Conservation (phyloP, 2,797 vertebrate genomes). For the Gadopsis marmoratus region DNA sequence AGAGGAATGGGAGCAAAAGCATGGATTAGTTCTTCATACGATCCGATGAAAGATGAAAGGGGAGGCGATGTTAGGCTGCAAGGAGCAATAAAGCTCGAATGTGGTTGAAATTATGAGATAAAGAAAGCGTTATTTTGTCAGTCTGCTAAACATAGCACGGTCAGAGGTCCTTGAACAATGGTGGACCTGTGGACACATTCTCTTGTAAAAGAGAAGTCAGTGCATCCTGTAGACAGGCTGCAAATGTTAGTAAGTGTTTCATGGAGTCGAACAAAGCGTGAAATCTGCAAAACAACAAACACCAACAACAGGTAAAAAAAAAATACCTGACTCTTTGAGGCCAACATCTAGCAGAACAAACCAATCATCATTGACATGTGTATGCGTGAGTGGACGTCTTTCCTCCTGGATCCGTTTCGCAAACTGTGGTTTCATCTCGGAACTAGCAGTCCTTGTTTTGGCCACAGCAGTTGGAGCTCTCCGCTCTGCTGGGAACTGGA, state of each 20-base stretch:
- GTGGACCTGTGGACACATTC: not conserved
- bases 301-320: not conserved
- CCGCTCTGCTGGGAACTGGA: slow-evolving; percentile 47
- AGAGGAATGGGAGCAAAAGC: slow-evolving; percentile 49
- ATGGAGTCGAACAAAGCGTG: slow-evolving; percentile 7
- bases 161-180: not conserved
- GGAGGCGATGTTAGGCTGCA: slow-evolving; percentile 48
- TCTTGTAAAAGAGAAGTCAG: slow-evolving; percentile 8
- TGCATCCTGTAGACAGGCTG: slow-evolving; percentile 2
- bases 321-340: slow-evolving; percentile 76
- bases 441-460: slow-evolving; percentile 41
- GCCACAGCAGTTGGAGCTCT: slow-evolving; percentile 38
- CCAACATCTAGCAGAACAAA: slow-evolving; percentile 80
- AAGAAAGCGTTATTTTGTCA: slow-evolving; percentile 35
- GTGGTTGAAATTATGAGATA: slow-evolving; percentile 29
- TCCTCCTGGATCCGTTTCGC: slow-evolving; percentile 70
- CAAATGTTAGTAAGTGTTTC: slow-evolving; percentile 60
- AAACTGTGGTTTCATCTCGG: slow-evolving; percentile 64
- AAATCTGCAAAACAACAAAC: slow-evolving; percentile 24
- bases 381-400: slow-evolving; percentile 54
- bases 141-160: not conserved
- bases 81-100: slow-evolving; percentile 42
- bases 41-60: slow-evolving; percentile 32
- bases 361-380: slow-evolving; percentile 79
- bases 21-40: slow-evolving; percentile 15